Percentiles rank a stretch among this genome's conserved stretches.
These are phyloP conservation scores for Hyles vespertilio DNA, from an alignment of 1,140 invertebrate genomes.

Conservation along the genomic window DNA sequence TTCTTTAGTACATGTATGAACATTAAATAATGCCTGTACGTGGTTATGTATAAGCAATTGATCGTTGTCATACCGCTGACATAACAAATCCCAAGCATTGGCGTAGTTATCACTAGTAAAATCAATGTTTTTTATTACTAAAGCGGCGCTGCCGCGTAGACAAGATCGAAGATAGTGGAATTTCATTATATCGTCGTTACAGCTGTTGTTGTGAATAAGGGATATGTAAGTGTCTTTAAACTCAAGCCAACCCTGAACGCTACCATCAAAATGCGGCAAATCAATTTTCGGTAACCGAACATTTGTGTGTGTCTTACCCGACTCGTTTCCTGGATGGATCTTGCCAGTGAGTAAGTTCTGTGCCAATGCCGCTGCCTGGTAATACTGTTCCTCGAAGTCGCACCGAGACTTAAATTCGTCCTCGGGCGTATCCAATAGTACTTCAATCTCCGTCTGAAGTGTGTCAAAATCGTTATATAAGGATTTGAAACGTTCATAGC, in stretches of 20 bases:
- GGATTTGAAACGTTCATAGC: background rate
- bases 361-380: too few relatives aligned
- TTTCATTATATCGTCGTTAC: constrained; percentile 13
- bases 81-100: too few relatives aligned
- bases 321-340: background rate
- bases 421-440: background rate
- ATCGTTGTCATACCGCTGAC: too few relatives aligned
- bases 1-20: too few relatives aligned
- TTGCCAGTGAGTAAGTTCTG: background rate
- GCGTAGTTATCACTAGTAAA: too few relatives aligned
- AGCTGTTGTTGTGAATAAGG: constrained; percentile 14
- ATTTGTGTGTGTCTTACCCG: background rate
- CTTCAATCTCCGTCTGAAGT: background rate
- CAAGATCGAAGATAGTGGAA: too few relatives aligned
- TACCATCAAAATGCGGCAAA: constrained; percentile 3
- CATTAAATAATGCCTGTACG: too few relatives aligned
- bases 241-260: constrained; percentile 4
- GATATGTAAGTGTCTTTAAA: constrained; percentile 9
- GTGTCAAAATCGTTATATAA: background rate
- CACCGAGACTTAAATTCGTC: background rate
- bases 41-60: too few relatives aligned
- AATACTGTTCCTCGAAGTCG: background rate
- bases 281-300: constrained; percentile 4
- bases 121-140: too few relatives aligned
- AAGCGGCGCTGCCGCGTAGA: too few relatives aligned